Evolutionary conservation across 2,888 invertebrate genomes (phyloP).

Genomic region (Branchinecta sandiegonensis): DNA sequence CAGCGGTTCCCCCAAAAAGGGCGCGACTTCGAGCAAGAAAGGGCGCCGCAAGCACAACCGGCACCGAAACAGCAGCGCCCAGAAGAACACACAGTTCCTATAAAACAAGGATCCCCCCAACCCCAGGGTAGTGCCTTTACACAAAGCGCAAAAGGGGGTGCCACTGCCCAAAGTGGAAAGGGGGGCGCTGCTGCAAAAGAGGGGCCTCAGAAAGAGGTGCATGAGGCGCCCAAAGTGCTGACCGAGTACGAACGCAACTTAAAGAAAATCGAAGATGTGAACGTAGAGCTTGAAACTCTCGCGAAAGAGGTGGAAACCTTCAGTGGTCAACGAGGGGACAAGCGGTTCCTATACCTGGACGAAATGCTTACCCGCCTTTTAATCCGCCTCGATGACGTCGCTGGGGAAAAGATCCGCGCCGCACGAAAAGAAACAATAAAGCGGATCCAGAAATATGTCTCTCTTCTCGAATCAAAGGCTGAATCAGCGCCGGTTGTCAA

Average conservation of each 20-base stretch:
- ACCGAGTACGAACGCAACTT: not conserved
- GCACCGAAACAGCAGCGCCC: slow-evolving; percentile 1
- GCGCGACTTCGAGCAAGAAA: not conserved
- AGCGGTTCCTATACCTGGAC: not conserved
- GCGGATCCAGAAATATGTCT: not conserved
- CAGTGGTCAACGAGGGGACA: not conserved
- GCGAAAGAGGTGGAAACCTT: not conserved
- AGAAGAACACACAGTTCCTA: not conserved
- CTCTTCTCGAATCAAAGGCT: slow-evolving; percentile 1
- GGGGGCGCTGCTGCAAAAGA: not conserved
- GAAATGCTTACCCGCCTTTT: not conserved
- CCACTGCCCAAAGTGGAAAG: not conserved
- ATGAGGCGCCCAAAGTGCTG: not conserved
- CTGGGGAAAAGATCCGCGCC: not conserved
- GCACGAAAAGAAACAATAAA: slow-evolving; percentile 5
- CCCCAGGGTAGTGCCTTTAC: not conserved
- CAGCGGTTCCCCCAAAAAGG: not conserved
- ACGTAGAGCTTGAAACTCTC: not conserved
- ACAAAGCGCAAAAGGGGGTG: not conserved
- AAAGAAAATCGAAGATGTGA: not conserved
- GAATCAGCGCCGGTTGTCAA: not conserved
- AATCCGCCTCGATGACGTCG: not conserved
- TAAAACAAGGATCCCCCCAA: not conserved
- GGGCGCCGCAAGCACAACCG: not conserved
- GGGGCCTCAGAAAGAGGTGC: not conserved